Evolutionary conservation across 2,888 invertebrate genomes (phyloP).

Genomic region (Scotopteryx bipunctaria): DNA sequence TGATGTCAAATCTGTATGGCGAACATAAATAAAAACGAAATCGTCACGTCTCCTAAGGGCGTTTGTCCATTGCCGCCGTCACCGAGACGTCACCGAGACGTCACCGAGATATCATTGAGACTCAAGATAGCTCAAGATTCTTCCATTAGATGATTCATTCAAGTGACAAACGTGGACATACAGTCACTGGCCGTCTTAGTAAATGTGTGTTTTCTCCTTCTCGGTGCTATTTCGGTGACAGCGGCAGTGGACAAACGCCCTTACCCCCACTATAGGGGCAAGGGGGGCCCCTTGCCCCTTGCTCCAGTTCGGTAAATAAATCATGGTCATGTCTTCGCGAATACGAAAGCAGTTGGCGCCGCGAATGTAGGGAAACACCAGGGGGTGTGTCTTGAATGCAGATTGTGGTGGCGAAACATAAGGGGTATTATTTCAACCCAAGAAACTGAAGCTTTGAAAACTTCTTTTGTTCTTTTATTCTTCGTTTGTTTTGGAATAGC

Average conservation of each 20-base stretch:
- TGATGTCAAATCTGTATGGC: conserved; percentile 62
- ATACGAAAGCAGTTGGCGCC: conserved; percentile 54
- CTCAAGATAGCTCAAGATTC: too few relatives aligned
- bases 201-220: too few relatives aligned
- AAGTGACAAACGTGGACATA: too few relatives aligned
- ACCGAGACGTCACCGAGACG: too few relatives aligned
- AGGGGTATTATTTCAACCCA: conserved; percentile 23
- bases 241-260: too few relatives aligned
- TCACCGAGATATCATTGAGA: too few relatives aligned
- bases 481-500: too few relatives aligned
- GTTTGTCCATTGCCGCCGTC: too few relatives aligned
- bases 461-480: too few relatives aligned
- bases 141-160: too few relatives aligned
- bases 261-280: conserved; percentile 22
- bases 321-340: conserved; percentile 56
- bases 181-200: too few relatives aligned
- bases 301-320: conserved; percentile 58
- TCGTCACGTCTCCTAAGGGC: conserved; percentile 44
- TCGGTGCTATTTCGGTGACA: too few relatives aligned
- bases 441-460: neutral
- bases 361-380: conserved; percentile 74
- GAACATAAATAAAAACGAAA: conserved; percentile 58
- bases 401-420: conserved; percentile 48
- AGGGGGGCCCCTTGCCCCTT: conserved; percentile 9
- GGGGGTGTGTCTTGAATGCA: conserved; percentile 61